Conservation (phyloP, 2,113 vertebrate species). For the Eublepharis macularius region DNA sequence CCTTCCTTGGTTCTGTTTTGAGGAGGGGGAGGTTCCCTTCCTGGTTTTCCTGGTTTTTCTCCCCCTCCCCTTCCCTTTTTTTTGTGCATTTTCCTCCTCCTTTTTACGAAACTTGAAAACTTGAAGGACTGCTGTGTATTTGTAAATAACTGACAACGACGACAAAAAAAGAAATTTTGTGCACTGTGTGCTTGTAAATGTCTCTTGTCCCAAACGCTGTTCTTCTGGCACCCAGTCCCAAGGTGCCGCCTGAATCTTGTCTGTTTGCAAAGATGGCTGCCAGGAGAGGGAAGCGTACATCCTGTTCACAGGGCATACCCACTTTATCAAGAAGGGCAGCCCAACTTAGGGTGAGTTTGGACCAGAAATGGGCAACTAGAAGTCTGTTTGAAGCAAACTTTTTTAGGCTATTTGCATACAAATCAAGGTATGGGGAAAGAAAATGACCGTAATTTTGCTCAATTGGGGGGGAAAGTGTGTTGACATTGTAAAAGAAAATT, state of each 20-base stretch:
- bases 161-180: slow-evolving; percentile 74
- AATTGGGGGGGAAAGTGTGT: background rate
- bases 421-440: background rate
- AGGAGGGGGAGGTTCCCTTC: background rate
- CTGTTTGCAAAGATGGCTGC: background rate
- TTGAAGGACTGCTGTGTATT: slow-evolving; percentile 98
- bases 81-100: slow-evolving; percentile 41
- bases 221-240: slow-evolving; percentile 65
- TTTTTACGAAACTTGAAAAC: slow-evolving; percentile 93
- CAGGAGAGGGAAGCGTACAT: slow-evolving; percentile 63
- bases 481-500: too few species aligned
- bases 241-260: slow-evolving; percentile 65
- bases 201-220: slow-evolving; percentile 84
- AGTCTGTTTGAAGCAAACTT: background rate
- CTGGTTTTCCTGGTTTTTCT: background rate
- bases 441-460: background rate
- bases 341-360: background rate
- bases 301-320: slow-evolving; percentile 55
- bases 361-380: background rate
- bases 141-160: slow-evolving; percentile 87
- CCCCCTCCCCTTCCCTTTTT: background rate
- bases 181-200: slow-evolving; percentile 91
- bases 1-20: slow-evolving; percentile 70
- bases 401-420: background rate
- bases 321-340: too few species aligned